These are phyloP conservation scores for Geophilus truncorum DNA, from an alignment of 2,888 invertebrate species.

Conservation along the genomic window DNA sequence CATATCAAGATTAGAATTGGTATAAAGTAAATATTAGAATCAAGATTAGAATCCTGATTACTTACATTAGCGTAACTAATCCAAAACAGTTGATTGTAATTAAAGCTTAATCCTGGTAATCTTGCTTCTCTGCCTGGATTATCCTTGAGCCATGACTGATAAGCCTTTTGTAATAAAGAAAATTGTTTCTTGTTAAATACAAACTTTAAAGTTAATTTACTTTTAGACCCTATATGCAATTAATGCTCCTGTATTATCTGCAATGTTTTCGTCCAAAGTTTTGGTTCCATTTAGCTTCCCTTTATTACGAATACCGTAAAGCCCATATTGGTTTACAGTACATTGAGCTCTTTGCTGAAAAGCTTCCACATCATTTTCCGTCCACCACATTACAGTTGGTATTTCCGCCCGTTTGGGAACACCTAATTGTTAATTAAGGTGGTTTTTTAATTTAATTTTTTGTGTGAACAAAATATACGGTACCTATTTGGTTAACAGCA, in stretches of 20 bases:
- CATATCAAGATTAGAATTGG: background rate
- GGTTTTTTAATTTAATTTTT: background rate
- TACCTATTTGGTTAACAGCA: background rate
- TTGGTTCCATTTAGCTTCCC: background rate
- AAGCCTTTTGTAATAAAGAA: background rate
- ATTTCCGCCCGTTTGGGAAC: background rate
- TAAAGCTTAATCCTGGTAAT: constrained; percentile 7
- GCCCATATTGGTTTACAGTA: constrained; percentile 28
- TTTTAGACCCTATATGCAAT: background rate
- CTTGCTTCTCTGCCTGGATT: background rate
- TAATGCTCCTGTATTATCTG: background rate
- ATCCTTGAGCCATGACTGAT: background rate
- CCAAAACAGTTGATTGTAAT: constrained; percentile 6
- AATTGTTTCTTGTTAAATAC: background rate
- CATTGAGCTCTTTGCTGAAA: constrained; percentile 53
- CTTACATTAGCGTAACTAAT: constrained; percentile 1
- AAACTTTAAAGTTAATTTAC: no score
- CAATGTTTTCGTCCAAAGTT: no score
- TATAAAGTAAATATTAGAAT: background rate
- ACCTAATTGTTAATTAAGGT: background rate
- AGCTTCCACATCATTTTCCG: constrained; percentile 50
- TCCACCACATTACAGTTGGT: constrained; percentile 56
- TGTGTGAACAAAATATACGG: background rate
- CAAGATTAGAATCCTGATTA: background rate
- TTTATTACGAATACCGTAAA: background rate